Evolutionary conservation across 2,888 invertebrate genomes (phyloP).

Genomic region (Endomychus coccineus): DNA sequence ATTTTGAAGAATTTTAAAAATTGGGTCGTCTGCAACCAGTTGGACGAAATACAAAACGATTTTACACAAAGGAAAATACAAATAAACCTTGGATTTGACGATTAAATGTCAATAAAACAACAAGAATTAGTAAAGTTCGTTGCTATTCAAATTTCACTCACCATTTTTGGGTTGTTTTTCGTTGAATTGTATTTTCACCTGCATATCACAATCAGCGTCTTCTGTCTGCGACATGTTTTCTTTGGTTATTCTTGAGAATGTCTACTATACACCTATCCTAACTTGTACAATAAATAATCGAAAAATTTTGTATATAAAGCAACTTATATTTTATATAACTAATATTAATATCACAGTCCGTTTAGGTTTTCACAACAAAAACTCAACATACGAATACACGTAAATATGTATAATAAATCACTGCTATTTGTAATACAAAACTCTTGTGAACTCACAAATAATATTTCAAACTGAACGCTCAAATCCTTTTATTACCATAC

Average conservation of each 20-base stretch:
- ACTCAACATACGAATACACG: constrained; percentile 35
- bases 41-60: too few relatives aligned
- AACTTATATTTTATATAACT: constrained; percentile 34
- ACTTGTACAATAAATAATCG: constrained; percentile 35
- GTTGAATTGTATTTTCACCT: constrained; percentile 26
- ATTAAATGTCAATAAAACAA: too few relatives aligned
- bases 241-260: constrained; percentile 28
- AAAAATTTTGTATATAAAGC: constrained; percentile 33
- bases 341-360: constrained; percentile 40
- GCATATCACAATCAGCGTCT: constrained; percentile 30
- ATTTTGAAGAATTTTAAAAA: too few relatives aligned
- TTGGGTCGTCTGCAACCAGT: too few relatives aligned
- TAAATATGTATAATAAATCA: constrained; percentile 28
- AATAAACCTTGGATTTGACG: too few relatives aligned
- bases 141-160: too few relatives aligned
- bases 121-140: too few relatives aligned
- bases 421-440: constrained; percentile 19
- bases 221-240: constrained; percentile 32
- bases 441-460: constrained; percentile 27
- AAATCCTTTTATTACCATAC: constrained; percentile 27
- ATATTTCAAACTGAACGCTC: constrained; percentile 24
- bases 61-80: too few relatives aligned
- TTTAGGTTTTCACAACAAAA: constrained; percentile 34
- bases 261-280: constrained; percentile 29
- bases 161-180: constrained; percentile 33